Evolutionary conservation across 2,113 vertebrate species (phyloP), one percentile per base, ranked within the genome.

Genomic region (Alectura lathami): DNA sequence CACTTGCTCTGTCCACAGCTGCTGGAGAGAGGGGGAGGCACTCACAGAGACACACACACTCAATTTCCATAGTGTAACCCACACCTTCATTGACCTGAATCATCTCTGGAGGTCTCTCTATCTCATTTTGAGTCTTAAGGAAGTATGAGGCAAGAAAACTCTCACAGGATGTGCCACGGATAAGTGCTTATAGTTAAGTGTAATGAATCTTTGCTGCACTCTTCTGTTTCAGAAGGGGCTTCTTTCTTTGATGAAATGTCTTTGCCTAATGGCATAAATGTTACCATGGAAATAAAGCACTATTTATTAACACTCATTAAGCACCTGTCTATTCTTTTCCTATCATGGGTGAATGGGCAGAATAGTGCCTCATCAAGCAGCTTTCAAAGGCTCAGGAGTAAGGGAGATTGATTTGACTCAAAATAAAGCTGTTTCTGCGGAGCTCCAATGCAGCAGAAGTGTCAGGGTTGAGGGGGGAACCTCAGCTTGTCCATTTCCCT

Each of bases 231-330:
- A 59, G 53, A 78, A 10, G 16, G 8, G 48, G 4, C 3, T 64
- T 75, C 56, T 81, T 42, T 40, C 43, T 89, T 75, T 80, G 13
- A 36, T 59, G 42, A 88, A 92, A 72, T 56, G 24, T 68, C 73
- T 90, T 78, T 82, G 34, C 60, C 45, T 48, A 60, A 60, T 42
- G n/a, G n/a, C 32, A 93, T 68, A 87, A 87, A 59, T 73, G 62
- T 93, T 91, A 78, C 59, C 54, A 90, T 78, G 68, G 76, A 86
- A 94, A 91, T 94, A 76, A 96, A 91, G 20, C 48, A 50, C 75
- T 86, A 50, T 59, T 91, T 93, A 91, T 87, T 87, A 91, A 78
- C 45, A 60, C 27, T 74, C 42, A 67, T 81, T 90, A 90, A 88
- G 34, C 32, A 91, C 48, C 40, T 82, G 57, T 13, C 24, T 81